Conservation (phyloP, 2,888 invertebrate genomes). For the Altica lythri region DNA sequence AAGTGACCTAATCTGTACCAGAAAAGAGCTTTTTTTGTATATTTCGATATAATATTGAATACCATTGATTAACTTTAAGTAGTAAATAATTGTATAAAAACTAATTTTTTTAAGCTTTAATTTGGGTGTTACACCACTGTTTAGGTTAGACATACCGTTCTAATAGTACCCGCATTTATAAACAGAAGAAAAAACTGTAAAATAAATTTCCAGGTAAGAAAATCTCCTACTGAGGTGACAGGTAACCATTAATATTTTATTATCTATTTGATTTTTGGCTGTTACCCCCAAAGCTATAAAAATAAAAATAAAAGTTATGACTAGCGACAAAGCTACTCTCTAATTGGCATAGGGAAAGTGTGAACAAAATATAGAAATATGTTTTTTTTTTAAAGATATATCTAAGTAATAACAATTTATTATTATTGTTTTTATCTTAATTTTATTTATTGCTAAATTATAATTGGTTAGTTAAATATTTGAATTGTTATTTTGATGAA, state of each 20-base stretch:
- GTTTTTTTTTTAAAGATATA: too few relatives aligned
- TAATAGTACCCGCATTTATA: slow-evolving; percentile 19
- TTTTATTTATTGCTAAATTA: too few relatives aligned
- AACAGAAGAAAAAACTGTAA: slow-evolving; percentile 28
- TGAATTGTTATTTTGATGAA: too few relatives aligned
- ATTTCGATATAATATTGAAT: too few relatives aligned
- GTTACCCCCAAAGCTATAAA: slow-evolving; percentile 30
- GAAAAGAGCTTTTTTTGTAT: too few relatives aligned
- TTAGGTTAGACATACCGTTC: slow-evolving; percentile 4
- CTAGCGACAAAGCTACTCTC: neutral
- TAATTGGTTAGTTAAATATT: too few relatives aligned
- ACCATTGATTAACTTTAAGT: too few relatives aligned
- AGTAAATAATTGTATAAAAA: too few relatives aligned
- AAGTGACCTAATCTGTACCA: too few relatives aligned
- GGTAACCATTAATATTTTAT: slow-evolving; percentile 37
- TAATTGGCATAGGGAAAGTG: neutral
- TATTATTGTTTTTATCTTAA: too few relatives aligned
- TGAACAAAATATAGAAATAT: neutral
- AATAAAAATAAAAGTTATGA: slow-evolving; percentile 25
- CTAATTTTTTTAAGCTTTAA: too few relatives aligned
- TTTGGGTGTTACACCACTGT: neutral
- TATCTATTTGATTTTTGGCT: slow-evolving; percentile 34
- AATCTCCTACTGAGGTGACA: slow-evolving; percentile 35
- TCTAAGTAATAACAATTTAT: too few relatives aligned
- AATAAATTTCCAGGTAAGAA: slow-evolving; percentile 33